Evolutionary conservation across 2,888 invertebrate genomes (phyloP).

Genomic region (Drosophila multiciliata): DNA sequence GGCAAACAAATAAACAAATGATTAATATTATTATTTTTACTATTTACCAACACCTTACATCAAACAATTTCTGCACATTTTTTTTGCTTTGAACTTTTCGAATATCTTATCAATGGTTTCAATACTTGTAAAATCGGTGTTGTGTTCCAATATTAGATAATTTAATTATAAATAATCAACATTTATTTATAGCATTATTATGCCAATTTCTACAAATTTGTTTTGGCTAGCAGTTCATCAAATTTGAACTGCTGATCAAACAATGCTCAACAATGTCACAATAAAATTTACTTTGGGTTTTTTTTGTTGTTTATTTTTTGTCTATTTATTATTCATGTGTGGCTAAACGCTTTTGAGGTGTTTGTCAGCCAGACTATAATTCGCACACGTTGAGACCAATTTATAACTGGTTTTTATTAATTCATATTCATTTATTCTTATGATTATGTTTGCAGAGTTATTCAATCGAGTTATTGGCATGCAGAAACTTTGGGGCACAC

Average conservation of each 20-base stretch:
- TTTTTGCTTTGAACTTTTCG: background rate
- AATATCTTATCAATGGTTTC: background rate
- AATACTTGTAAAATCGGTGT: background rate
- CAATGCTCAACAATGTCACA: slow-evolving; percentile 34
- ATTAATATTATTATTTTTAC: background rate
- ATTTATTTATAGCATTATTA: background rate
- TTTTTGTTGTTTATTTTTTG: background rate
- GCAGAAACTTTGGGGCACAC: slow-evolving; percentile 85
- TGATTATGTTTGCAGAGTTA: slow-evolving; percentile 83
- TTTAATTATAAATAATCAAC: background rate
- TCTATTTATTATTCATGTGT: slow-evolving; percentile 46
- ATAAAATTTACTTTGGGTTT: slow-evolving; percentile 13
- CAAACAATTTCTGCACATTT: background rate
- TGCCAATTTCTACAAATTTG: background rate
- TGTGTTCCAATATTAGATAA: background rate
- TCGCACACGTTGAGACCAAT: slow-evolving; percentile 15
- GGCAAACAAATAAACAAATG: background rate
- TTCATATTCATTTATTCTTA: slow-evolving; percentile 7
- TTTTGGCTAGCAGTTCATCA: background rate
- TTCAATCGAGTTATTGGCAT: slow-evolving; percentile 86
- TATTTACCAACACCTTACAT: background rate
- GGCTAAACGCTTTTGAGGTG: slow-evolving; percentile 44
- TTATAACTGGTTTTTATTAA: slow-evolving; percentile 32
- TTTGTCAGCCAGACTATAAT: slow-evolving; percentile 16
- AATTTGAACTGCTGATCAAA: slow-evolving; percentile 18